These are phyloP conservation scores for Phycodurus eques DNA, from an alignment of 2,113 vertebrate species.

Conservation along the genomic window DNA sequence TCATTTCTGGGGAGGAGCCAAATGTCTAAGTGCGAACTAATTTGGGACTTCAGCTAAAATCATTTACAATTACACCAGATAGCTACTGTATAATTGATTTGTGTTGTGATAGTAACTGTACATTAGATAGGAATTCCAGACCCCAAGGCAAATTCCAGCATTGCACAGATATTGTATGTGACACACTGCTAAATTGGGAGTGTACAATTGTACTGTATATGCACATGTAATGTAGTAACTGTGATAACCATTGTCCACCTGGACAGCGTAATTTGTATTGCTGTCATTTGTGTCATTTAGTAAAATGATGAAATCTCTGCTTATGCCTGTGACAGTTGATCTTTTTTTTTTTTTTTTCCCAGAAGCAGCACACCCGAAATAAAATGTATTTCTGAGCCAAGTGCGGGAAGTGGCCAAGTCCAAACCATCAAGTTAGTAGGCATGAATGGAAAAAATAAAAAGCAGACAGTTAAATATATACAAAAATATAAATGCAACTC, in stretches of 20 bases:
- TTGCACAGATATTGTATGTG: not conserved
- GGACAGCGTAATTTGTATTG: not conserved
- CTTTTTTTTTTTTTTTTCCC: not conserved
- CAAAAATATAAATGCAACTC: too few relatives aligned
- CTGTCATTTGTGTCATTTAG: not conserved
- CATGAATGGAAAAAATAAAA: not conserved
- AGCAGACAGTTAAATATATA: not conserved
- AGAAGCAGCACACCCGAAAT: not conserved
- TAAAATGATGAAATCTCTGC: not conserved
- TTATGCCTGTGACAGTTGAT: not conserved
- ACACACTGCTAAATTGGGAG: not conserved
- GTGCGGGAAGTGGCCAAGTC: not conserved
- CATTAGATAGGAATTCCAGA: not conserved
- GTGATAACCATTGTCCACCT: not conserved
- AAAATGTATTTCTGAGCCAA: not conserved
- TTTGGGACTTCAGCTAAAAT: too few relatives aligned
- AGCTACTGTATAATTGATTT: not conserved
- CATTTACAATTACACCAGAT: too few relatives aligned
- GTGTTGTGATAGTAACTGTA: not conserved
- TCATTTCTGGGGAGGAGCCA: too few relatives aligned
- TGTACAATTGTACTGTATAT: not conserved
- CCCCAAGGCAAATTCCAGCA: not conserved
- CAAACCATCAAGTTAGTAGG: not conserved
- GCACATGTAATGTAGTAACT: not conserved
- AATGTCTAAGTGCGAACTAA: too few relatives aligned